Evolutionary conservation across 2,797 vertebrate species (phyloP), one percentile per base, ranked within the genome.

Genomic region (Anabacerthia variegaticeps): DNA sequence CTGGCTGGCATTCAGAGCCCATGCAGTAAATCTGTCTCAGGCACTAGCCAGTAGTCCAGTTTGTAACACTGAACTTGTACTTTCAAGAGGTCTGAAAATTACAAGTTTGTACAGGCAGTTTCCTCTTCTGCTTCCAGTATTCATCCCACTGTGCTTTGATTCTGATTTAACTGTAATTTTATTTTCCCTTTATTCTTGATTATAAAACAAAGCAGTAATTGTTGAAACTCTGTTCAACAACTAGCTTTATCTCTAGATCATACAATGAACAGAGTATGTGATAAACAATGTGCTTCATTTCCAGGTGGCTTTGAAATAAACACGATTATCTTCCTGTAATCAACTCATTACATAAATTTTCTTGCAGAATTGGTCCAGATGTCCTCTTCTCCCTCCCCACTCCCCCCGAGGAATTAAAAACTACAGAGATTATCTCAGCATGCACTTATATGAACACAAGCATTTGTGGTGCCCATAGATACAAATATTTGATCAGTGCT

Each of bases 241-340:
- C 43, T 66, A 82, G 20, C 37, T 76, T 81, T 87, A 84, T 17
- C 61, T 71, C 27, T 6, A 62, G 43, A 76, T 79, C 67, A 69
- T 61, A 52, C 26, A 58, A 85, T 26, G 30, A 78, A 56, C 19
- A 66, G 27, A 6, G 2, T 66, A 26, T 26, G 30, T n/a, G 48
- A 32, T 78, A 88, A 83, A 67, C 55, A 69, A 72, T 63, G 14
- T 59, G 46, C 63, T 96, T 90, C 51, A 63, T 65, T 90, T 90
- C 89, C 85, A 94, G 77, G 78, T 94, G 78, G 74, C 71, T 82
- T 89, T 86, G 55, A 85, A 82, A 83, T 59, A 80, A 92, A 82
- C 23, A 75, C 3, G 4, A 39, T 90, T 93, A 66, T 74, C 80
- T 76, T 95, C 34, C n/a, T 71, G 52, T 76, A 65, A 85, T 56